These are phyloP conservation scores for Crenuchus spilurus DNA, from an alignment of 2,797 vertebrate genomes.

Conservation along the genomic window DNA sequence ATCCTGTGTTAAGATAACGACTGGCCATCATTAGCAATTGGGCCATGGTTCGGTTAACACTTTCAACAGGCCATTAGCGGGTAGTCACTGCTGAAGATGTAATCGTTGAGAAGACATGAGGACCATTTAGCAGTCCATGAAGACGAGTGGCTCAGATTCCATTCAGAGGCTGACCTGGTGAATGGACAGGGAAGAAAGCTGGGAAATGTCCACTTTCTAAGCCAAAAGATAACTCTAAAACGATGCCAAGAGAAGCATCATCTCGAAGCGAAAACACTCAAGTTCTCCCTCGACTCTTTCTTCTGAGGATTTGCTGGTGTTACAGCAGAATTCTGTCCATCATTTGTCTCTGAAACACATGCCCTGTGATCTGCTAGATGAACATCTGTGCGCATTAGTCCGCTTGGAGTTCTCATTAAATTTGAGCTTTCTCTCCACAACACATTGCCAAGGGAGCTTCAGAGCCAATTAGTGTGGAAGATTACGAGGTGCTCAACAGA, in stretches of 20 bases:
- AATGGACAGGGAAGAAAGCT: not conserved
- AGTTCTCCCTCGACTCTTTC: not conserved
- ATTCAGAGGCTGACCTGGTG: not conserved
- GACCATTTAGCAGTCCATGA: conserved; percentile 21
- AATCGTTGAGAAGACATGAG: conserved; percentile 26
- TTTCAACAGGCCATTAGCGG: conserved; percentile 44
- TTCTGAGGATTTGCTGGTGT: not conserved
- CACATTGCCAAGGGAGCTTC: conserved; percentile 2
- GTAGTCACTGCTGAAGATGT: conserved; percentile 26
- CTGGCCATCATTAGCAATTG: conserved; percentile 35
- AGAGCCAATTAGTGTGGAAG: conserved; percentile 22
- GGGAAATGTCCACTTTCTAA: not conserved
- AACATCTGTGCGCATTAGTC: conserved; percentile 13
- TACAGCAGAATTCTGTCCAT: not conserved
- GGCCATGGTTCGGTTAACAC: conserved; percentile 17
- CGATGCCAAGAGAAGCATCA: not conserved
- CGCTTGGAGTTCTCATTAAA: conserved; percentile 24
- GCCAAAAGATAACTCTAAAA: not conserved
- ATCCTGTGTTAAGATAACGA: not conserved
- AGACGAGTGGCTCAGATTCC: not conserved
- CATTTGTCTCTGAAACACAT: conserved; percentile 1
- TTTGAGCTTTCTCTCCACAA: not conserved
- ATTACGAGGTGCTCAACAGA: conserved; percentile 5
- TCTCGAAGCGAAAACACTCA: not conserved
- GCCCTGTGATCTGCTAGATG: conserved; percentile 5